Evolutionary conservation across 2,113 vertebrate genomes (phyloP), one percentile per base, ranked within the genome.

Genomic region (Echinops telfairi): DNA sequence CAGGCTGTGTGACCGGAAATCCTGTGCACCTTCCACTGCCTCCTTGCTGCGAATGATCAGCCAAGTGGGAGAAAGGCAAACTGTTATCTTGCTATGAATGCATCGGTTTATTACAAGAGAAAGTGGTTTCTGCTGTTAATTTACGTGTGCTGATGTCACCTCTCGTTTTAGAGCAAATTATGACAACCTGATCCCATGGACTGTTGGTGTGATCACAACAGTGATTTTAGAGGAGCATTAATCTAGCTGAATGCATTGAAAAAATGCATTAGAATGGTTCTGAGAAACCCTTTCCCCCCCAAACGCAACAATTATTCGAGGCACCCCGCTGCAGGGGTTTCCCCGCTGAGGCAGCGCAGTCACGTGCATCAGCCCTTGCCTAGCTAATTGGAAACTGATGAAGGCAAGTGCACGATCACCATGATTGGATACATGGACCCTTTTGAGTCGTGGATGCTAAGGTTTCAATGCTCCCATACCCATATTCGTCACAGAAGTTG

Each of bases 101-200:
- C 57, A 57, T 79, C 36, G 9, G 15, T 15, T 84, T 81, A 17
- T 83, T 83, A 15, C 16, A 70, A 53, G 29, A 88, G 36, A 58
- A 68, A n/a, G 6, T 31, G 1, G 36, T 58, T 40, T 81, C 1
- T 82, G 91, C 38, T 82, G 5, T 84, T 83, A 27, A 36, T 7
- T 70, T 36, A 20, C 10, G 62, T 23, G 12, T 57, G 5, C 20
- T 84, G 75, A 17, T 38, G 22, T 83, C 38, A 73, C 71, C 36
- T 71, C 62, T 80, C 88, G 27, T 91, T 93, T 93, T 47, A 84
- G 78, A 90, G 19, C 17, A 68, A 33, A 80, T 88, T 36, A 15
- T 83, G 40, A 81, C 47, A 86, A 25, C 6, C 92, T 81, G 22
- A 68, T 77, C 81, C 81, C 66, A 73, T 58, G 47, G 10, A 58